Evolutionary conservation across 2,797 vertebrate species (phyloP), one percentile per base, ranked within the genome.

Genomic region (Caiman crocodilus): DNA sequence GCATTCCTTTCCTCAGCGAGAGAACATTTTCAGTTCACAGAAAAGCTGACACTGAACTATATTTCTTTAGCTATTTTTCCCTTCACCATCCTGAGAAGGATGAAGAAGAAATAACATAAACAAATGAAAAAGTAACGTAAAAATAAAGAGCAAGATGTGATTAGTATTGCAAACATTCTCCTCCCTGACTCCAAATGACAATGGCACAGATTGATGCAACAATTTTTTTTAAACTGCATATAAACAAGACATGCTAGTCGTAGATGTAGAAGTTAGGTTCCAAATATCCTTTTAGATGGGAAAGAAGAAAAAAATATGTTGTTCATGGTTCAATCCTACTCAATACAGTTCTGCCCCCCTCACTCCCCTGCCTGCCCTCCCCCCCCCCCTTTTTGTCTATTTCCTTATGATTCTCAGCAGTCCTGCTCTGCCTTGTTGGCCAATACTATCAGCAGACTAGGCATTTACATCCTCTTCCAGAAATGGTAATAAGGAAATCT

Each of bases 1-100:
- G 15, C 63, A 81, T 16, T 28, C 25, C 8, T 71, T 13, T 81
- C 73, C 32, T 63, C 64, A 80, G 1, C 42, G 50, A 82, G 87
- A 93, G 76, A 80, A 90, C 61, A 69, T 87, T 91, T 35, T 64
- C 63, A 18, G 30, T 91, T 86, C 92, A 69, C 86, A 93, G 82
- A n/a, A 82, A 61, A 79, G 56, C 87, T 90, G 82, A 76, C 14
- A 89, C 35, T 50, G 77, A 89, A 63, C 32, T 82, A 42, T 76
- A 65, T 85, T 64, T 82, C 81, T 63, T 86, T 65, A 85, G 83
- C 76, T 89, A 42, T 83, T 92, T 77, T 64, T 74, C 67, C 35
- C 5, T 0, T 77, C 50, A 26, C 32, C 60, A 13, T 16, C 59
- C 85, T 89, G 65, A 88, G 93, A 88, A 91, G 88, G 77, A 15